phyloP scores from a whole-genome alignment of 2,113 vertebrate species.

The Myxocyprinus asiaticus region DNA sequence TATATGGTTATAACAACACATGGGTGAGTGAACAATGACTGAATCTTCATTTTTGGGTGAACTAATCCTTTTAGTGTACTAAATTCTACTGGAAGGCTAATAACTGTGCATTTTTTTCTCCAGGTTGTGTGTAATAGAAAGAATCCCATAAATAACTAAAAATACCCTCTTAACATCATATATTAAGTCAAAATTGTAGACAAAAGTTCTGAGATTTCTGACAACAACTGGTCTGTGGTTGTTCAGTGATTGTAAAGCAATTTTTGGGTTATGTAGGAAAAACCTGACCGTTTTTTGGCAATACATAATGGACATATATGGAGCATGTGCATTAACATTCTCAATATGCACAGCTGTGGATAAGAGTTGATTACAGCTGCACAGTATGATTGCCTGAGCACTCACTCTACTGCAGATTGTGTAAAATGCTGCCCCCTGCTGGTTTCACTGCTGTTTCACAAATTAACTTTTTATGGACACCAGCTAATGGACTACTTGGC shows the following conservation, averaged over 20 bases:
- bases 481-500: too few species aligned
- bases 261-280: neutral
- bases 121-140: neutral
- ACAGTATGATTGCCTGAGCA: neutral
- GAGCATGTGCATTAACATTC: too few species aligned
- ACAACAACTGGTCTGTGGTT: neutral
- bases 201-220: neutral
- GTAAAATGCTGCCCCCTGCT: slow-evolving; percentile 34
- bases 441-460: neutral
- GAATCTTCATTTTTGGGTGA: too few species aligned
- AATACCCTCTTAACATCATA: too few species aligned
- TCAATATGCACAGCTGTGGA: neutral
- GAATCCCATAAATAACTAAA: neutral
- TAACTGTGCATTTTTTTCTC: neutral
- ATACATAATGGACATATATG: too few species aligned
- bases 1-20: too few species aligned
- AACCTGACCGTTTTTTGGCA: too few species aligned
- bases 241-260: neutral
- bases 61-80: too few species aligned
- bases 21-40: too few species aligned
- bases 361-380: neutral
- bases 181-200: too few species aligned
- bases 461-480: neutral
- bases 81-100: too few species aligned
- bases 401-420: neutral